phyloP scores from a whole-genome alignment of 2,113 vertebrate species.

The Rhadina sibilatrix region DNA sequence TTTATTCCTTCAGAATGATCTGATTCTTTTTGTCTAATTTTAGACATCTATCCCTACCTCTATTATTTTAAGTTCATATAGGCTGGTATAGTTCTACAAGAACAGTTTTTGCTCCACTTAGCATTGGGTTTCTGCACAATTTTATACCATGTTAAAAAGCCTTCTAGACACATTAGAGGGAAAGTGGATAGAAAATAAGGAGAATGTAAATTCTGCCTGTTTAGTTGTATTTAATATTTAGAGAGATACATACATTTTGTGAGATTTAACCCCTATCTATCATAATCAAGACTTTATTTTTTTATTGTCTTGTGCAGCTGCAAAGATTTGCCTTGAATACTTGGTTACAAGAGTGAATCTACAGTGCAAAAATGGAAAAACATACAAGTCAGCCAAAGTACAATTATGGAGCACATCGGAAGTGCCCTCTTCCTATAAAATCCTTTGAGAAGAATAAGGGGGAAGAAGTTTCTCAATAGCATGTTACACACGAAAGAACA shows the following conservation, averaged over 20 bases:
- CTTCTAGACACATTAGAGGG: background rate
- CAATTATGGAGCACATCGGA: background rate
- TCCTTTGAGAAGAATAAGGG: background rate
- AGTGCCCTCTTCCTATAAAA: background rate
- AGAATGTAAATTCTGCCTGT: background rate
- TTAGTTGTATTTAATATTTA: background rate
- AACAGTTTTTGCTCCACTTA: background rate
- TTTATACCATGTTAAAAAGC: background rate
- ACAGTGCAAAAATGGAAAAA: background rate
- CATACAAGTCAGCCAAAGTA: background rate
- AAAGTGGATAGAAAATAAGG: background rate
- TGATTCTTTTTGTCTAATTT: background rate
- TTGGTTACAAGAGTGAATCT: background rate
- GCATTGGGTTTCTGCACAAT: background rate
- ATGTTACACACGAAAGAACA: background rate
- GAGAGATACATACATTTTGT: background rate
- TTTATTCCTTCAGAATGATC: background rate
- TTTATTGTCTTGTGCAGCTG: background rate
- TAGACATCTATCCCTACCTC: background rate
- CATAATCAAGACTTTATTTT: background rate
- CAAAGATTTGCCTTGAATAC: background rate
- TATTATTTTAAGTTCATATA: background rate
- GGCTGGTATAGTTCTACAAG: background rate
- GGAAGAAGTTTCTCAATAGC: background rate
- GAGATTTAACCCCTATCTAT: background rate